phyloP scores from a whole-genome alignment of 2,113 vertebrate genomes.

The Geococcyx californianus region DNA sequence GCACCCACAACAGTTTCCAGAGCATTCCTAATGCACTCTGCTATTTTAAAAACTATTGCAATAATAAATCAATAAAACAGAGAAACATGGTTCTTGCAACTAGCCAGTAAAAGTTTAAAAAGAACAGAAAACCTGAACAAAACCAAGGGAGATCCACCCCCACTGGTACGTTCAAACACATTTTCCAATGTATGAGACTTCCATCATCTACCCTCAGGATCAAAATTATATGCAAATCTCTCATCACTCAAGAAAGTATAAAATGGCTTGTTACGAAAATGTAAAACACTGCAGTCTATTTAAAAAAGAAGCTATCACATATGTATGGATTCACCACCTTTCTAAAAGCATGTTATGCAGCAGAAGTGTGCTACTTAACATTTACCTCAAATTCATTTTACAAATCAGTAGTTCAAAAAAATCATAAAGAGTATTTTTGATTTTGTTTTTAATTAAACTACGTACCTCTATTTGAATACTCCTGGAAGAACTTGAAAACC shows the following conservation, averaged over 20 bases:
- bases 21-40: neutral
- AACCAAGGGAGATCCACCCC: neutral
- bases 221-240: constrained; percentile 22
- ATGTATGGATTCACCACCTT: neutral
- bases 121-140: neutral
- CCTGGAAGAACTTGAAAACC: constrained; percentile 87
- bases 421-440: neutral
- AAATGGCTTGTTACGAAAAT: neutral
- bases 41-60: neutral
- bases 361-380: neutral
- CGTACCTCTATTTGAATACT: constrained; percentile 80
- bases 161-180: neutral
- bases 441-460: neutral
- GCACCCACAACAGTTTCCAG: neutral
- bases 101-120: neutral
- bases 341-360: neutral
- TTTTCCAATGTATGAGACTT: neutral
- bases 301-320: neutral
- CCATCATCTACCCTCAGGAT: neutral
- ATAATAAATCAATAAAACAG: too few species aligned
- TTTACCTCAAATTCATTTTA: neutral
- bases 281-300: neutral
- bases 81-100: neutral
- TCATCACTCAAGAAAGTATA: neutral
- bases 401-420: neutral